Percentiles rank a stretch among this genome's conserved stretches.
Evolutionary conservation across 2,888 invertebrate genomes (phyloP).

Genomic region (Sarcophaga caerulescens): DNA sequence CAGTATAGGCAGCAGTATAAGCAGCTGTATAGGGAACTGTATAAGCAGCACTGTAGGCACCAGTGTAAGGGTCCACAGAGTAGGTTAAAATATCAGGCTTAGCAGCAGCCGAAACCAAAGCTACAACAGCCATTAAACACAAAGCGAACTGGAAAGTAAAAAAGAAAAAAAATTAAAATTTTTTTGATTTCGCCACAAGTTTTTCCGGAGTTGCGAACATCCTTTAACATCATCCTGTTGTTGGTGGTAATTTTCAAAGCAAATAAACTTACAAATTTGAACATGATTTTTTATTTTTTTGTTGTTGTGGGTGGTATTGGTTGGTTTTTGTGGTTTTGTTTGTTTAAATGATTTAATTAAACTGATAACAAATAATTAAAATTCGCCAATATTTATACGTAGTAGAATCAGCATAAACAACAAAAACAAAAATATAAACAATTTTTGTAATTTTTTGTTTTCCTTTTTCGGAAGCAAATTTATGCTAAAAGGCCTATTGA

Average conservation of each 20-base stretch:
- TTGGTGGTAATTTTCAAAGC: too few relatives aligned
- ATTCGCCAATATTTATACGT: slow-evolving; percentile 47
- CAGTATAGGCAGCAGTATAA: slow-evolving; percentile 68
- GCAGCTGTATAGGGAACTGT: slow-evolving; percentile 70
- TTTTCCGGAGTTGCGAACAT: background rate
- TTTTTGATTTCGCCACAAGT: background rate
- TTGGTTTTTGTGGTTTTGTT: slow-evolving; percentile 30
- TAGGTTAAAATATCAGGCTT: slow-evolving; percentile 70
- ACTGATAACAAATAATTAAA: slow-evolving; percentile 58
- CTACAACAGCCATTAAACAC: slow-evolving; percentile 70
- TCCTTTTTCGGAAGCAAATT: background rate
- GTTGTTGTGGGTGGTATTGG: background rate
- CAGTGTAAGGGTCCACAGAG: slow-evolving; percentile 64
- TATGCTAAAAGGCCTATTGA: background rate
- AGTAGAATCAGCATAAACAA: background rate
- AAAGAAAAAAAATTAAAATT: background rate
- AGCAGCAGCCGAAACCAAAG: slow-evolving; percentile 69
- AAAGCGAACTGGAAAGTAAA: slow-evolving; percentile 60
- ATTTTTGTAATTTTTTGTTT: too few relatives aligned
- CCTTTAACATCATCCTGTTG: background rate
- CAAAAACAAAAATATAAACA: too few relatives aligned
- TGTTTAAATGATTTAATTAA: slow-evolving; percentile 60
- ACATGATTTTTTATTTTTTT: slow-evolving; percentile 45
- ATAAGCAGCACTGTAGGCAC: slow-evolving; percentile 67
- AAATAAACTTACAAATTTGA: slow-evolving; percentile 70